Conservation (phyloP, 2,888 invertebrate genomes). For the Dasysyrphus albostriatus region DNA sequence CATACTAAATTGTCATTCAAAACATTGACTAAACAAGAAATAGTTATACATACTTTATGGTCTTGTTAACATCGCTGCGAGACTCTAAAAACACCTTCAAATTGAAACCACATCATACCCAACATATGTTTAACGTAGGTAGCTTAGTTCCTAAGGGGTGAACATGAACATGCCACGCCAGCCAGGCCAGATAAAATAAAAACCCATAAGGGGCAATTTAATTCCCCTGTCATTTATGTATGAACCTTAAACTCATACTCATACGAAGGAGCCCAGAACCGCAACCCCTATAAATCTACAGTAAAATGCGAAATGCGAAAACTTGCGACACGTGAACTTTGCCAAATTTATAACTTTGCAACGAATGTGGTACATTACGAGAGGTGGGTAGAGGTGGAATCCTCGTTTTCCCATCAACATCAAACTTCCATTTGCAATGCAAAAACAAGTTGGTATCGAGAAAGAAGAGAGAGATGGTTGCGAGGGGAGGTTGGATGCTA, state of each 20-base stretch:
- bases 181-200: not conserved
- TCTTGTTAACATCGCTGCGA: not conserved
- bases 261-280: slow-evolving; percentile 5
- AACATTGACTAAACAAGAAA: slow-evolving; percentile 36
- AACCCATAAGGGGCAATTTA: slow-evolving; percentile 47
- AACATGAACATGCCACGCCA: not conserved
- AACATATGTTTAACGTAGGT: not conserved
- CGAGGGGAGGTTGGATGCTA: slow-evolving; percentile 17
- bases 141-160: not conserved
- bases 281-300: slow-evolving; percentile 53
- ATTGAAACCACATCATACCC: not conserved
- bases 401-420: not conserved
- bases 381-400: not conserved
- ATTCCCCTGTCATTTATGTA: slow-evolving; percentile 51
- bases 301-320: slow-evolving; percentile 68
- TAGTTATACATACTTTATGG: not conserved
- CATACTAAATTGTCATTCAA: slow-evolving; percentile 49
- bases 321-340: slow-evolving; percentile 68
- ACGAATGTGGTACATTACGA: slow-evolving; percentile 25
- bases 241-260: slow-evolving; percentile 23
- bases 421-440: slow-evolving; percentile 40
- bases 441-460: not conserved
- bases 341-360: slow-evolving; percentile 66
- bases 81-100: not conserved
- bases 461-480: not conserved